Evolutionary conservation across 2,888 invertebrate genomes (phyloP), one percentile per base, ranked within the genome.

Genomic region (Andricus curvator): DNA sequence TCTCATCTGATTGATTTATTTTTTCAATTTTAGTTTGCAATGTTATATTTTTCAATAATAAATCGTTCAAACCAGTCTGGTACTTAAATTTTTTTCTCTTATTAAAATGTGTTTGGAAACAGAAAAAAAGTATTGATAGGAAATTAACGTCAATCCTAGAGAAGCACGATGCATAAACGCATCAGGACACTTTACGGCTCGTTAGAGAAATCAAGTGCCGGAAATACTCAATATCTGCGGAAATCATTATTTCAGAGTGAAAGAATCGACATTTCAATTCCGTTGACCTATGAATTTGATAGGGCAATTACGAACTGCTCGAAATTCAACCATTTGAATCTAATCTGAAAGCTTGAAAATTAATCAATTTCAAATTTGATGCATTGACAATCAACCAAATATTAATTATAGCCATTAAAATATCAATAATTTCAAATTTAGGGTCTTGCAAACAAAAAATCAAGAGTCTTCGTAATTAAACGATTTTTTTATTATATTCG

Each of bases 231-330:
- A 65, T 51, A 66, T 51, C 29, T 33, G 65, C 48, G 25, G 44
- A 74, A 79, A 65, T 79, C 41, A 74, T 79, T 76, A 76, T 77
- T 64, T n/a, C 62, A 64, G 62, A 15, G 25, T 22, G n/a, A 62
- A n/a, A 25, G 62, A 62, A 62, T 62, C 25, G 62, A 62, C 62
- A 25, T 62, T 62, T 62, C 25, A 62, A 25, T 62, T 62, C 13
- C n/a, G n/a, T 25, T 25, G 62, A 62, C 25, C 13, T 25, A 62
- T 62, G n/a, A 13, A 62, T 51, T 51, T 51, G 20, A 51, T 51
- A 20, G 17, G n/a, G 13, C 13, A 2, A 41, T 41, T 13, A 41
- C 3, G 41, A 41, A 13, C 13, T 41, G 2, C 13, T 41, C 41
- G 2, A 41, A 41, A 41, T 41, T 13, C 13, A 13, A 13, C 3